Evolutionary conservation across 2,888 invertebrate species (phyloP), one percentile per base, ranked within the genome.

Genomic region (Eupithecia pulchellata): DNA sequence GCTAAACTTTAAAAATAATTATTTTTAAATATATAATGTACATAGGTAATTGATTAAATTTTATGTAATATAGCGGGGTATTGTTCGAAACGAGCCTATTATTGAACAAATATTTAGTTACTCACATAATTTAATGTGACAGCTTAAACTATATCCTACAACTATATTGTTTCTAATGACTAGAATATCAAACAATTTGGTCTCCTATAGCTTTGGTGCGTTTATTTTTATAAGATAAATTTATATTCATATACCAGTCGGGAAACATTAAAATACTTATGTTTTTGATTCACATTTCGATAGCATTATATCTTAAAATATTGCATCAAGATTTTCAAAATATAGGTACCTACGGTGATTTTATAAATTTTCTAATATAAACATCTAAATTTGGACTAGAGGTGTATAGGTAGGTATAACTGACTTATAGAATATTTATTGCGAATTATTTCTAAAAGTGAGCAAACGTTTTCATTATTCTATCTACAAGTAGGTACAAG

Each of bases 401-500:
- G 36, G 58, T 70, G 62, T 70, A 55, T n/a, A n/a, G n/a, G n/a
- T n/a, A n/a, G n/a, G n/a, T 34, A 20, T 20, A 61, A 13, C 11
- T 20, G 11, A 25, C 52, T 52, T 52, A 52, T 25, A 52, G 25
- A 52, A 52, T 29, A 57, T 17, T 6, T 57, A 42, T 25, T 20
- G 55, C 58, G 64, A 34, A 64, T 42, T 66, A 71, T 47, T 20
- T 47, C 68, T 65, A 68, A 72, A 65, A 36, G 72, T 68, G 68
- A 72, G 68, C 68, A 63, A 72, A 60, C 25, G 14, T 58, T 71
- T 63, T 30, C 8, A 36, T 61, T 17, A 34, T 34, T 61, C 34
- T 61, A 34, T 34, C 25, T 61, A 61, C 32, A 32, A 60, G 1
- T 60, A 30, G n/a, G 2, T n/a, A 47, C 42, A 42, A n/a, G 30